phyloP scores from a whole-genome alignment of 2,113 vertebrate genomes.

The Thunnus maccoyii region DNA sequence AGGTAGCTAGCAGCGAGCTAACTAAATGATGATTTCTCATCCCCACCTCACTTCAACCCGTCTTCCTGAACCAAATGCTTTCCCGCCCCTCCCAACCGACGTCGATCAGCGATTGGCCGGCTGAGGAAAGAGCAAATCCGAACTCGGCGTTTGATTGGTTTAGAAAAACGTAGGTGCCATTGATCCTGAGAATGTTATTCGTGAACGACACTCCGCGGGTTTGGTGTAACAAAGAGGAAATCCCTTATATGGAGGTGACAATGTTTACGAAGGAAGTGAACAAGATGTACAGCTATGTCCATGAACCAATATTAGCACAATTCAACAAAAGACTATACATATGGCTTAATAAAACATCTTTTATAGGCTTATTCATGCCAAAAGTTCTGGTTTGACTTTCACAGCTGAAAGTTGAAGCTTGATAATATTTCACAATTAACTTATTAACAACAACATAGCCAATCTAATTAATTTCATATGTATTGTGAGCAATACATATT shows the following conservation, averaged over 20 bases:
- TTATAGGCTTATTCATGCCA: too few species aligned
- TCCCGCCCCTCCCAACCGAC: conserved; percentile 57
- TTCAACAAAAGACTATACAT: too few species aligned
- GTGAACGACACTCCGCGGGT: conserved; percentile 58
- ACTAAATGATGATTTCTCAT: conserved; percentile 73
- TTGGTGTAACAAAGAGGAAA: conserved; percentile 62
- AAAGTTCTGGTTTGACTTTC: too few species aligned
- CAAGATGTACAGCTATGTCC: conserved; percentile 35
- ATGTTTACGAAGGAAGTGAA: conserved; percentile 44
- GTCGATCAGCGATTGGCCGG: conserved; percentile 58
- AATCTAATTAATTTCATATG: too few species aligned
- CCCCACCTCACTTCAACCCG: conserved; percentile 72
- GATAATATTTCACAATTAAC: not conserved
- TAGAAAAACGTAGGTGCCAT: not conserved
- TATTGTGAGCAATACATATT: too few species aligned
- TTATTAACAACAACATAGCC: too few species aligned
- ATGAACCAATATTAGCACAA: not conserved
- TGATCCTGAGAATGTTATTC: conserved; percentile 45
- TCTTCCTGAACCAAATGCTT: conserved; percentile 74
- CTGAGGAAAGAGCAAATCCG: not conserved
- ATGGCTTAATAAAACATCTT: too few species aligned
- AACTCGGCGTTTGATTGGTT: conserved; percentile 49
- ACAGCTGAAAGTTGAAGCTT: not conserved
- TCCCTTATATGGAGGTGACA: conserved; percentile 36
- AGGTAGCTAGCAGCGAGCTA: conserved; percentile 61